Evolutionary conservation across 2,113 vertebrate species (phyloP).

Genomic region (Aleadryas rufinucha): DNA sequence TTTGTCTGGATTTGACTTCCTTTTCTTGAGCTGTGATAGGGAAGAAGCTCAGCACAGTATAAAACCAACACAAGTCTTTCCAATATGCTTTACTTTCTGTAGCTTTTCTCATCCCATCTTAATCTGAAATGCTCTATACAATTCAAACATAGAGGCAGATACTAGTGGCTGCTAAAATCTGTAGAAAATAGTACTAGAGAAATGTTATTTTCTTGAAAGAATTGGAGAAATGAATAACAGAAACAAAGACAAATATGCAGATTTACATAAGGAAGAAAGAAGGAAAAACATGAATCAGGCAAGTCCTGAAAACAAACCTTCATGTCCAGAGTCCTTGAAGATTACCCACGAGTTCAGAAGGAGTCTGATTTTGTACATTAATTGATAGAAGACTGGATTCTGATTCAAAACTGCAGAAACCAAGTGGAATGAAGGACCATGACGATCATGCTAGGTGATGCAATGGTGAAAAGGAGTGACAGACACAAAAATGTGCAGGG

Average conservation of each 20-base stretch:
- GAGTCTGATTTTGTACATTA: not conserved
- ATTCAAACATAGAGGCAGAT: not conserved
- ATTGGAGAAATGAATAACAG: not conserved
- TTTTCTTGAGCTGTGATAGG: not conserved
- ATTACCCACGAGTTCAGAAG: not conserved
- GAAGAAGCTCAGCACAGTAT: not conserved
- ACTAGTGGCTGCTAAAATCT: not conserved
- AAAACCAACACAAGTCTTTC: not conserved
- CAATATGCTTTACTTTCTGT: not conserved
- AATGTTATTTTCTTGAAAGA: not conserved
- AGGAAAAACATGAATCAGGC: not conserved
- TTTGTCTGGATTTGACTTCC: not conserved
- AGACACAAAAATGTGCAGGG: not conserved
- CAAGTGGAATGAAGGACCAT: not conserved
- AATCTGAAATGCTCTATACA: not conserved
- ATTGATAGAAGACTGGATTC: not conserved
- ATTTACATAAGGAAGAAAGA: not conserved
- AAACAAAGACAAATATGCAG: not conserved
- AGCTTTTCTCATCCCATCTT: not conserved
- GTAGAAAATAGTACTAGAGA: not conserved
- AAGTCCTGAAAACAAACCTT: not conserved
- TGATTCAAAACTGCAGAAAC: not conserved
- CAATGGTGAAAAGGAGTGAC: not conserved
- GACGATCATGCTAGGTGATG: not conserved
- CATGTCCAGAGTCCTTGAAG: not conserved